Percentiles rank a stretch among this genome's conserved stretches.
phyloP scores from a whole-genome alignment of 2,797 vertebrate species.

The Scolopax rusticola region DNA sequence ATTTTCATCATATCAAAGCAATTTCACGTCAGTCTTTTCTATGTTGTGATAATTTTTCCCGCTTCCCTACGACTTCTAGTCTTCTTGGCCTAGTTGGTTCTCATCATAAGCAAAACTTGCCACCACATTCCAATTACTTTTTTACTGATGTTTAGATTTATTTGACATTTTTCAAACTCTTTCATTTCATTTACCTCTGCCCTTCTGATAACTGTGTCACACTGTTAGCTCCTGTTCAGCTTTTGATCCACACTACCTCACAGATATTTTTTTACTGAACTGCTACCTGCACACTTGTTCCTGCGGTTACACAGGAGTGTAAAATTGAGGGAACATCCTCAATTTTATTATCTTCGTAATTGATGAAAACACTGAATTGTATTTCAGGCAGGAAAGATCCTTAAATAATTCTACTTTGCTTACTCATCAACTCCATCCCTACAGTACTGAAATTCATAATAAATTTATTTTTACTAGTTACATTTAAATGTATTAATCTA shows the following conservation, averaged over 20 bases:
- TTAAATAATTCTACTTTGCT: neutral
- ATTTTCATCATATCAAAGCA: neutral
- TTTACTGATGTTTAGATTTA: neutral
- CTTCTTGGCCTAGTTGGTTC: neutral
- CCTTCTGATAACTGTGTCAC: neutral
- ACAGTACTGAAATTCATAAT: neutral
- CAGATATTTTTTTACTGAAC: neutral
- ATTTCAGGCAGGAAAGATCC: neutral
- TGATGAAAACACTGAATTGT: neutral
- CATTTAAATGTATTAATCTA: neutral
- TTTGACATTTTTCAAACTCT: neutral
- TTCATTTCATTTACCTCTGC: neutral
- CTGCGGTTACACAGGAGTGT: neutral
- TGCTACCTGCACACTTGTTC: neutral
- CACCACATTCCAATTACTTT: neutral
- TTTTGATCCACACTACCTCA: neutral
- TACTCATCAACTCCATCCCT: neutral
- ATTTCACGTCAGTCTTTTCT: neutral
- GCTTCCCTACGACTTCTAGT: neutral
- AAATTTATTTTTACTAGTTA: neutral
- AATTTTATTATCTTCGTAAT: neutral
- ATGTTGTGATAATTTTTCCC: neutral
- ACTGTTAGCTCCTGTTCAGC: neutral
- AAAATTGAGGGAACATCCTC: neutral
- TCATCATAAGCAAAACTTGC: neutral